phyloP scores from a whole-genome alignment of 2,888 invertebrate species.

The Hirtodrosophila cameraria region DNA sequence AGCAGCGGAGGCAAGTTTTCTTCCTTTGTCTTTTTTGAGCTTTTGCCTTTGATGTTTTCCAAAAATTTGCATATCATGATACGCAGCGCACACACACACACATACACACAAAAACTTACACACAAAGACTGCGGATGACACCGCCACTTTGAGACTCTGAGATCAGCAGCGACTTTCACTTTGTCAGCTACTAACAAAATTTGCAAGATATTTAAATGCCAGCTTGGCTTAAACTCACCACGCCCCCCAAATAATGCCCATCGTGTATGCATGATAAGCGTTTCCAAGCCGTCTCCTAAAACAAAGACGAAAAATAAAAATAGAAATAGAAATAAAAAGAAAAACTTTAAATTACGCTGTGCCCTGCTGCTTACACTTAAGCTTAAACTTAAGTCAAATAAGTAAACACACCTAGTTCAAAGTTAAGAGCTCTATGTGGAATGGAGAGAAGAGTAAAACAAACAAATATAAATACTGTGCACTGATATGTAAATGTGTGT shows the following conservation, averaged over 20 bases:
- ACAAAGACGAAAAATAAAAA: constrained; percentile 12
- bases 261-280: constrained; percentile 32
- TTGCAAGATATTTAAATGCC: constrained; percentile 48
- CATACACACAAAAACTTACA: constrained; percentile 3
- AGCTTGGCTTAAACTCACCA: constrained; percentile 9
- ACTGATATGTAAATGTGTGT: constrained; percentile 24
- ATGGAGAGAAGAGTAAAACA: not conserved
- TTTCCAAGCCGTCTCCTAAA: not conserved
- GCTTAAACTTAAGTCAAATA: constrained; percentile 8
- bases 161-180: constrained; percentile 64
- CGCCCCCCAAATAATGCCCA: constrained; percentile 9
- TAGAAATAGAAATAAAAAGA: not conserved
- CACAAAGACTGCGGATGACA: constrained; percentile 37
- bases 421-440: constrained; percentile 1
- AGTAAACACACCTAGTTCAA: not conserved
- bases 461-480: constrained; percentile 2
- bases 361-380: constrained; percentile 2
- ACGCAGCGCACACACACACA: constrained; percentile 42
- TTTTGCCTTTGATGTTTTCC: constrained; percentile 70
- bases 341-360: constrained; percentile 37
- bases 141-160: constrained; percentile 40
- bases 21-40: constrained; percentile 69
- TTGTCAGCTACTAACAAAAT: constrained; percentile 49
- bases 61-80: constrained; percentile 76
- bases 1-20: constrained; percentile 1